A percentile compares a stretch with the other conserved stretches of the same genome.
These are phyloP conservation scores for Lucilia sericata DNA, from an alignment of 1,140 invertebrate species.

Conservation along the genomic window DNA sequence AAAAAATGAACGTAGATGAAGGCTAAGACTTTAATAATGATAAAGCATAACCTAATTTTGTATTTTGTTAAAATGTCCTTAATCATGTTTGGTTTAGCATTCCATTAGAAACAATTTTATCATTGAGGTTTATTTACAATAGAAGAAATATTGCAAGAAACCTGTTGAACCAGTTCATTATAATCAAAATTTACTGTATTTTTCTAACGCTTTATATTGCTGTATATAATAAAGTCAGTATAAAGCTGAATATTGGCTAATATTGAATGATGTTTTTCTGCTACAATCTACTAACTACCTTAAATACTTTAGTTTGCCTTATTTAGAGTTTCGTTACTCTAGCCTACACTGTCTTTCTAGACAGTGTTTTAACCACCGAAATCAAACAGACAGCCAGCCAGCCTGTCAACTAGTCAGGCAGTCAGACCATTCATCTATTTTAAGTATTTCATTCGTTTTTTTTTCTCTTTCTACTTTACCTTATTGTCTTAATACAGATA, in stretches of 20 bases:
- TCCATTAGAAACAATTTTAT: too few species aligned
- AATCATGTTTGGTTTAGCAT: too few species aligned
- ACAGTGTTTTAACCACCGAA: background rate
- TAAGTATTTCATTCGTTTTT: background rate
- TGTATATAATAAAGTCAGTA: background rate
- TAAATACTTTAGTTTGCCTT: background rate
- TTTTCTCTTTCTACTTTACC: background rate
- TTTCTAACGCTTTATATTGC: background rate
- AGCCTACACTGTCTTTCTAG: background rate
- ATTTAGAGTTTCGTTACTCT: background rate
- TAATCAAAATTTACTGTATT: too few species aligned
- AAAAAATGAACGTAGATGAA: too few species aligned
- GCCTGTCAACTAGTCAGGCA: background rate
- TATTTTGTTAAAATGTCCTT: too few species aligned
- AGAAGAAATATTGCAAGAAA: too few species aligned
- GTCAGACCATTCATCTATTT: background rate
- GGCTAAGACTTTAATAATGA: too few species aligned
- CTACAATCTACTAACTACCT: background rate
- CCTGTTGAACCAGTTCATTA: too few species aligned
- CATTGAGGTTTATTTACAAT: too few species aligned
- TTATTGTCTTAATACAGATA: constrained; percentile 4
- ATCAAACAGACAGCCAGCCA: background rate
- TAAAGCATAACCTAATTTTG: too few species aligned
- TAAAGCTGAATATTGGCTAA: background rate
- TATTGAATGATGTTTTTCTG: background rate